phyloP scores from a whole-genome alignment of 2,797 vertebrate genomes.

The Sebastolobus alascanus region DNA sequence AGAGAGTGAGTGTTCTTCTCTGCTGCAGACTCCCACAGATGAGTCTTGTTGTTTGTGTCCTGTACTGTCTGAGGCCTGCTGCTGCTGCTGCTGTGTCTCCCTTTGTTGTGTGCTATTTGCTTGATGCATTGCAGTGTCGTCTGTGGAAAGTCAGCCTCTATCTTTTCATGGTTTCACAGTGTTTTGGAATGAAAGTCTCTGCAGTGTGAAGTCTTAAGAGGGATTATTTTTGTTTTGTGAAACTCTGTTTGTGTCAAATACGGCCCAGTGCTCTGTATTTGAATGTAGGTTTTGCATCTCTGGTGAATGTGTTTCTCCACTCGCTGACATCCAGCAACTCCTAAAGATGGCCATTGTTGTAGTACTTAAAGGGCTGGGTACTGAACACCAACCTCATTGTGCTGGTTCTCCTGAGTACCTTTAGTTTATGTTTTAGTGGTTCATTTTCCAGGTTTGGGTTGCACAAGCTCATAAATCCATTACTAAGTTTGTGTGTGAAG shows the following conservation, averaged over 20 bases:
- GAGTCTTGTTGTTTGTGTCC: slow-evolving; percentile 52
- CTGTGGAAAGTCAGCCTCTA: slow-evolving; percentile 33
- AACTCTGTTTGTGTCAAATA: slow-evolving; percentile 45
- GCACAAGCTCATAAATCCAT: not conserved
- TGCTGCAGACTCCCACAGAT: slow-evolving; percentile 60
- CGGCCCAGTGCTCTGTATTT: slow-evolving; percentile 54
- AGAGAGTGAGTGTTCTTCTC: slow-evolving; percentile 92
- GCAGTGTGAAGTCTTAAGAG: slow-evolving; percentile 8
- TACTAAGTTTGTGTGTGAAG: not conserved
- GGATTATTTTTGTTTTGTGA: slow-evolving; percentile 6
- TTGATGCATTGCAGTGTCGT: slow-evolving; percentile 48
- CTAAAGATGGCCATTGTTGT: not conserved
- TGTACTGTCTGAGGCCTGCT: slow-evolving; percentile 28
- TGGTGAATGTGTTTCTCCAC: slow-evolving; percentile 35
- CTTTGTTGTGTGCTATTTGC: slow-evolving; percentile 45
- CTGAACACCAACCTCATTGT: not conserved
- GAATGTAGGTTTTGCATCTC: slow-evolving; percentile 54
- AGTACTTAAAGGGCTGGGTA: slow-evolving; percentile 48
- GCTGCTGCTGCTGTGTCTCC: slow-evolving; percentile 8
- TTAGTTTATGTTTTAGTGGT: not conserved
- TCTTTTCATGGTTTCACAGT: slow-evolving; percentile 14
- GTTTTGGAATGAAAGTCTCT: slow-evolving; percentile 39
- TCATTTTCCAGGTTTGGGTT: not conserved
- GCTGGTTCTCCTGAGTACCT: not conserved
- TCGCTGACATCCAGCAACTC: not conserved